These are phyloP conservation scores for Polia nebulosa DNA, from an alignment of 2,888 invertebrate species.

Conservation along the genomic window DNA sequence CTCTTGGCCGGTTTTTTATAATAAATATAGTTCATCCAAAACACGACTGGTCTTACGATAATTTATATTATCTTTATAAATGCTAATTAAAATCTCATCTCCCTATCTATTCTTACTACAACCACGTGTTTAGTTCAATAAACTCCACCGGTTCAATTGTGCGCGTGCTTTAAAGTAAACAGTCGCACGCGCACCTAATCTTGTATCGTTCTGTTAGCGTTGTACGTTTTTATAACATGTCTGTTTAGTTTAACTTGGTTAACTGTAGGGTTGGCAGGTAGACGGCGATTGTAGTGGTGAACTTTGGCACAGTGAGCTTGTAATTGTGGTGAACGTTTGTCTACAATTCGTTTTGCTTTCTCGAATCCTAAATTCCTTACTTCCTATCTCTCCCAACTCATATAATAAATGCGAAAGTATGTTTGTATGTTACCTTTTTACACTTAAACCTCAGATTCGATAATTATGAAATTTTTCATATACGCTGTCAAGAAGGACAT, in stretches of 20 bases:
- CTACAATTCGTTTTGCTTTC: too few relatives aligned
- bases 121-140: constrained; percentile 57
- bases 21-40: too few relatives aligned
- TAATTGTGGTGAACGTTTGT: too few relatives aligned
- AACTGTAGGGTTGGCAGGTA: constrained; percentile 26
- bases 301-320: not conserved
- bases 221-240: constrained; percentile 58
- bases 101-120: constrained; percentile 5
- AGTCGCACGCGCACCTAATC: constrained; percentile 64
- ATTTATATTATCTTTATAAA: not conserved
- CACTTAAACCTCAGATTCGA: too few relatives aligned
- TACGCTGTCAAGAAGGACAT: too few relatives aligned
- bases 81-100: constrained; percentile 1
- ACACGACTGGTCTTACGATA: not conserved
- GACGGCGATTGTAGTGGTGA: not conserved
- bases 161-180: constrained; percentile 60
- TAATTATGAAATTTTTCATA: too few relatives aligned
- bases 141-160: constrained; percentile 54
- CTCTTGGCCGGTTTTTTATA: too few relatives aligned
- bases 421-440: too few relatives aligned
- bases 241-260: constrained; percentile 48
- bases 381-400: too few relatives aligned
- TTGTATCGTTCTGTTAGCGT: constrained; percentile 68
- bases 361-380: too few relatives aligned
- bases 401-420: too few relatives aligned